phyloP scores from a whole-genome alignment of 1,140 invertebrate species.

The Leptinotarsa defecta region DNA sequence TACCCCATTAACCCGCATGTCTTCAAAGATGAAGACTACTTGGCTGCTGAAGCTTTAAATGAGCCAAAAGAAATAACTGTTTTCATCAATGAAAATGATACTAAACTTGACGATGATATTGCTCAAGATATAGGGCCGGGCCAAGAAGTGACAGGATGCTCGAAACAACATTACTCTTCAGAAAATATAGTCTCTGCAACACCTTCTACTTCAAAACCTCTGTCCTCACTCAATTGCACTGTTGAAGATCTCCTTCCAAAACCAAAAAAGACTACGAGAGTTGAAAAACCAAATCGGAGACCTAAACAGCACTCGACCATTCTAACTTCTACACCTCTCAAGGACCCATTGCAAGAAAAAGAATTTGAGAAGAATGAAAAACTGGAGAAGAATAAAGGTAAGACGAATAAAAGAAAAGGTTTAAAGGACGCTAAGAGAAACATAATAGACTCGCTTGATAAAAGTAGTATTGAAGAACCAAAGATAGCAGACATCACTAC shows the following conservation, averaged over 20 bases:
- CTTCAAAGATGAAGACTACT: constrained; percentile 1
- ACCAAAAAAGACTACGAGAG: constrained; percentile 20
- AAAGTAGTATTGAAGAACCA: background rate
- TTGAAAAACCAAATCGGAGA: constrained; percentile 4
- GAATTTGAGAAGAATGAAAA: constrained; percentile 14
- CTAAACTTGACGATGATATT: constrained; percentile 1
- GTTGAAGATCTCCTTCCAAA: constrained; percentile 15
- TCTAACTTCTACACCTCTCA: constrained; percentile 7
- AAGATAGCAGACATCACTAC: background rate
- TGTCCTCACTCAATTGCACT: constrained; percentile 24
- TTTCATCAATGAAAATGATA: constrained; percentile 32
- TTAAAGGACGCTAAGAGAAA: background rate
- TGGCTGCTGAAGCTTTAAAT: constrained; percentile 34
- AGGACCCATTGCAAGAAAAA: constrained; percentile 21
- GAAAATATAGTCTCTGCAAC: constrained; percentile 21
- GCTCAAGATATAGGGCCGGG: background rate
- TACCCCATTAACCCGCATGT: background rate
- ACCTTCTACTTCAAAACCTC: constrained; percentile 16
- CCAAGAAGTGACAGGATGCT: background rate
- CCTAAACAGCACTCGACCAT: constrained; percentile 10
- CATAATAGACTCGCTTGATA: constrained; percentile 7
- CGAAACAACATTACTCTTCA: constrained; percentile 14
- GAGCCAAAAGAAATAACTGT: constrained; percentile 26
- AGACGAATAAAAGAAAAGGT: constrained; percentile 13
- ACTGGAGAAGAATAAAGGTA: constrained; percentile 6